phyloP scores from a whole-genome alignment of 2,797 vertebrate genomes.

The Propithecus deckenii region DNA sequence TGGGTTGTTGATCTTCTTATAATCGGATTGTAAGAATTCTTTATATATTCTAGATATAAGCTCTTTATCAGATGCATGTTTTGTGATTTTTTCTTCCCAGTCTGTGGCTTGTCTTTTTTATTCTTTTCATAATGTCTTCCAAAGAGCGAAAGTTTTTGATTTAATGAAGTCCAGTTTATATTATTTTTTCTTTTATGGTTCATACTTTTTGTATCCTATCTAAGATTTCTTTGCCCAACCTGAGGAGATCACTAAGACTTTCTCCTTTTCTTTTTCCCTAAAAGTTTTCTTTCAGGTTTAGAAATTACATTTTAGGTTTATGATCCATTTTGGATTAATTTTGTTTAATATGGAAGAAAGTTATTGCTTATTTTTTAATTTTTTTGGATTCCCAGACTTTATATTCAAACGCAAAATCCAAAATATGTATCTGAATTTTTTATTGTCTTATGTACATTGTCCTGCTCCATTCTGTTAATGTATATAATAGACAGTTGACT shows the following conservation, averaged over 20 bases:
- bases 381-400: background rate
- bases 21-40: background rate
- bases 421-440: background rate
- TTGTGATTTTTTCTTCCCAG: background rate
- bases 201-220: background rate
- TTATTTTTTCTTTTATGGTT: background rate
- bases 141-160: background rate
- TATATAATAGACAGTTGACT: background rate
- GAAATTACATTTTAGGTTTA: background rate
- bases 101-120: background rate
- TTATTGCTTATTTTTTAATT: background rate
- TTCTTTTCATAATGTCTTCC: background rate
- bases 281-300: background rate
- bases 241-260: background rate
- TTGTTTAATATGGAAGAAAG: background rate
- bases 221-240: background rate
- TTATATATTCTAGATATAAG: background rate
- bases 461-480: background rate
- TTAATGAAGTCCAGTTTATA: constrained; percentile 1
- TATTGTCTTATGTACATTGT: background rate
- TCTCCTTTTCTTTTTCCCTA: background rate
- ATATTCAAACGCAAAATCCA: background rate
- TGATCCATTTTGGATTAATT: background rate
- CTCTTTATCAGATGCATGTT: background rate
- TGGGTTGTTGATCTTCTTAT: background rate